Percentiles rank a stretch among this genome's conserved stretches.
phyloP scores from a whole-genome alignment of 2,888 invertebrate species.

The Cecidostiba fungosa region DNA sequence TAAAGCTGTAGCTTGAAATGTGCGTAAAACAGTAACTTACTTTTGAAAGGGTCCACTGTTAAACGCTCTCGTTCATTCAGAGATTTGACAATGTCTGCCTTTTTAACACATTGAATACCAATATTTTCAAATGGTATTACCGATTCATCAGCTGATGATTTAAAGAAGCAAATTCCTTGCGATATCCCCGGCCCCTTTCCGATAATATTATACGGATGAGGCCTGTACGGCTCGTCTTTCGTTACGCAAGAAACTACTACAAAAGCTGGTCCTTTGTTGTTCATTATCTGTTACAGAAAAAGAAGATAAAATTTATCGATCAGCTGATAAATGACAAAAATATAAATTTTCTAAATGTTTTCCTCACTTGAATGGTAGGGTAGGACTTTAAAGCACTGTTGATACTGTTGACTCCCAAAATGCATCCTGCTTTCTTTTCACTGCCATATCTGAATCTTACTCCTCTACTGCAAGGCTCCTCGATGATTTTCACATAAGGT shows the following conservation, averaged over 20 bases:
- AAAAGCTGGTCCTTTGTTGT: conserved; percentile 91
- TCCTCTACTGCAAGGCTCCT: conserved; percentile 90
- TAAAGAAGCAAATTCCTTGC: conserved; percentile 30
- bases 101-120: conserved; percentile 98
- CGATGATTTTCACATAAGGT: conserved; percentile 79
- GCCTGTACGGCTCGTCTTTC: conserved; percentile 91
- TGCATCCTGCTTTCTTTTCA: conserved; percentile 97
- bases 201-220: conserved; percentile 96
- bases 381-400: conserved; percentile 94
- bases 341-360: neutral
- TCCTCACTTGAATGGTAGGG: conserved; percentile 91
- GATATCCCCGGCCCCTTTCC: conserved; percentile 87
- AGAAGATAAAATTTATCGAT: neutral
- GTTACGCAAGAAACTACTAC: conserved; percentile 98
- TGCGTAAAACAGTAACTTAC: conserved; percentile 83
- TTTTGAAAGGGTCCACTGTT: conserved; percentile 95
- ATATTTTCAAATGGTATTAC: conserved; percentile 93
- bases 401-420: conserved; percentile 94
- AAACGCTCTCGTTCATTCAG: conserved; percentile 90
- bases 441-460: conserved; percentile 97
- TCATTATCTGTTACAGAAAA: conserved; percentile 82
- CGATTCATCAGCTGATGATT: conserved; percentile 82
- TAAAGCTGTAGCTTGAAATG: neutral
- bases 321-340: neutral
- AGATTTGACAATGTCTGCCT: conserved; percentile 93